Evolutionary conservation across 1,140 invertebrate species (phyloP), one percentile per base, ranked within the genome.

Genomic region (Colletes gigas): DNA sequence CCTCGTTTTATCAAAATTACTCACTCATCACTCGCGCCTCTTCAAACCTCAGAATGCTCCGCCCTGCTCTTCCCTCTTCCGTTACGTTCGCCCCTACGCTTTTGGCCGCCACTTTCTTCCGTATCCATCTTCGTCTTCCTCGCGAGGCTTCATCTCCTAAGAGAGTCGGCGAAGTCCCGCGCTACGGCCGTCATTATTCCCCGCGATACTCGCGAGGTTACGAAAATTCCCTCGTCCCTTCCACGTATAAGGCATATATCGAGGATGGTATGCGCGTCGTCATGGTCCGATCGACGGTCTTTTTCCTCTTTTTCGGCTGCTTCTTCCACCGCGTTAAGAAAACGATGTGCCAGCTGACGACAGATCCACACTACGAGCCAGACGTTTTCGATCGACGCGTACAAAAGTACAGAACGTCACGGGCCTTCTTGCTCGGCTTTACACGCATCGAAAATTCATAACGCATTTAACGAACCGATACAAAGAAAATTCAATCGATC

Each of bases 201-300:
- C 69, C 72, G 70, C 82, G 73, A 84, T 84, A 71, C 71, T 41
- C 12, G 47, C 79, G 50, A 57, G 60, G 59, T 47, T 52, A 66
- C 55, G 47, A 72, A 84, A 85, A 90, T 86, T 89, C 86, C 76
- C 81, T 78, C 79, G 44, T 82, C 74, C 76, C 50, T 83, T 83
- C 60, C 82, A 76, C 63, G 65, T 77, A 85, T 86, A 82, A 74
- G 83, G 81, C 84, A 88, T 88, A 88, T 88, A 90, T 89, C 78
- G 63, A 84, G 82, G 59, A 88, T 82, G 88, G 88, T 89, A 91
- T 89, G 88, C 84, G 89, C 87, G 75, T 88, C 82, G 89, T 89
- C 90, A 90, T 86, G 81, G 68, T 84, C 65, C 78, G 77, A 76
- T 74, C 69, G 82, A 76, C 59, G 83, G 73, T 85, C 85, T 89